These are phyloP conservation scores for Papilio protenor DNA, from an alignment of 2,888 invertebrate genomes.

Conservation along the genomic window DNA sequence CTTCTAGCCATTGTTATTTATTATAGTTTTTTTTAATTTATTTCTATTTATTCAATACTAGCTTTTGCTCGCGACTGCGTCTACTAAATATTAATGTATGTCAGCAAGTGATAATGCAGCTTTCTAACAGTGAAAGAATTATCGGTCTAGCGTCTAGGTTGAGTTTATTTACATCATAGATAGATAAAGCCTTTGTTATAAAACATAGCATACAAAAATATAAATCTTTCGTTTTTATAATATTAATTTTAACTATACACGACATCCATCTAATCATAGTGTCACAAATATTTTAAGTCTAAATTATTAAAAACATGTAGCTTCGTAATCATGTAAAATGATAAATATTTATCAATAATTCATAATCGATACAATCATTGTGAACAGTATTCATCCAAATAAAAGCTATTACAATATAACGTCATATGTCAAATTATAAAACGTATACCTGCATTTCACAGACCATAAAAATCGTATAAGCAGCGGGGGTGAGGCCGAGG, in stretches of 20 bases:
- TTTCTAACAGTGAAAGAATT: too few species aligned
- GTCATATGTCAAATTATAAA: slow-evolving; percentile 54
- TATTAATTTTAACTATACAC: too few species aligned
- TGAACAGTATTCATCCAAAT: slow-evolving; percentile 17
- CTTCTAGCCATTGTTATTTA: slow-evolving; percentile 66
- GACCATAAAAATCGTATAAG: slow-evolving; percentile 69
- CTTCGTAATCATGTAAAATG: background rate
- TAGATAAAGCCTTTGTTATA: too few species aligned
- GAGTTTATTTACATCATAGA: too few species aligned
- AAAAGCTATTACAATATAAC: slow-evolving; percentile 47
- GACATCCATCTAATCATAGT: too few species aligned
- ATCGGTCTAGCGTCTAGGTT: too few species aligned
- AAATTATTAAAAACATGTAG: background rate
- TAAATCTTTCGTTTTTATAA: too few species aligned
- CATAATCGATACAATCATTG: slow-evolving; percentile 5
- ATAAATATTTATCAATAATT: background rate
- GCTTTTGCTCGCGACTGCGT: too few species aligned
- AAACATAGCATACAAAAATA: too few species aligned
- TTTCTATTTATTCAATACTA: background rate
- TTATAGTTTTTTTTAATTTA: slow-evolving; percentile 45
- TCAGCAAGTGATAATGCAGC: too few species aligned
- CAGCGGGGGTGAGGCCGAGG: slow-evolving; percentile 62
- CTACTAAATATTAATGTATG: too few species aligned
- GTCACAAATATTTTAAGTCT: too few species aligned
- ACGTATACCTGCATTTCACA: slow-evolving; percentile 71